Base-by-base conservation (phyloP, 2,888 invertebrate genomes). In the Clepsis dumicolana region DNA sequence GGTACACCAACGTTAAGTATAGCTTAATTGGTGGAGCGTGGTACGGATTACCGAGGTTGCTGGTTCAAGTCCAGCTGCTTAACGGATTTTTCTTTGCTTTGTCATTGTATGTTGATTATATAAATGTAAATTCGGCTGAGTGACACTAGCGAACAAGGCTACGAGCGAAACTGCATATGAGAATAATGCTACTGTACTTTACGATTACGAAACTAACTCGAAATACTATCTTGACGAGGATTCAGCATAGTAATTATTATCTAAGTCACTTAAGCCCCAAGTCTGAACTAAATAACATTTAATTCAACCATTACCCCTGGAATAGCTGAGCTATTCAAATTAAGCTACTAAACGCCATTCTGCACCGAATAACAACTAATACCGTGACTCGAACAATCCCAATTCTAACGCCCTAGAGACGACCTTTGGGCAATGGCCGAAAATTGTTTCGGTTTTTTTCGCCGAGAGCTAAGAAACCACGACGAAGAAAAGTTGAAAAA, bases 341-440 rank as follows among this genome's bases (percentile, higher is more conserved):
- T 60, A 44, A 60, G 60, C 60, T 44, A 60, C 60, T 60, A 60
- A 60, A 60, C 60, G 60, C 60, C 60, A 60, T 60, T 60, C 41
- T 60, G 60, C 27, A 60, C 41, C 60, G 44, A 27, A 60, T 60
- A 60, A 60, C 60, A 60, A 60, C 60, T 44, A 60, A 60, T 48
- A 35, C 56, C 56, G 56, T 56, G 56, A 56, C 56, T 56, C 56
- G 35, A 56, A 56, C 56, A 56, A 56, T 56, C 56, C 56, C 8
- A 52, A 56, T 56, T 14, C 35, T 56, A 56, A 56, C 56, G 35
- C 56, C 35, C 21, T 56, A 56, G 56, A 21, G 35, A 14, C n/a
- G 14, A 18, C 4, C 29, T n/a, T 56, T 18, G 7, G 24, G 7
- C 14, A 4, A 8, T 52, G 35, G 56, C 56, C 56, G 56, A 56